Evolutionary conservation across 2,113 vertebrate genomes (phyloP), one percentile per base, ranked within the genome.

Genomic region (Otus sunia): DNA sequence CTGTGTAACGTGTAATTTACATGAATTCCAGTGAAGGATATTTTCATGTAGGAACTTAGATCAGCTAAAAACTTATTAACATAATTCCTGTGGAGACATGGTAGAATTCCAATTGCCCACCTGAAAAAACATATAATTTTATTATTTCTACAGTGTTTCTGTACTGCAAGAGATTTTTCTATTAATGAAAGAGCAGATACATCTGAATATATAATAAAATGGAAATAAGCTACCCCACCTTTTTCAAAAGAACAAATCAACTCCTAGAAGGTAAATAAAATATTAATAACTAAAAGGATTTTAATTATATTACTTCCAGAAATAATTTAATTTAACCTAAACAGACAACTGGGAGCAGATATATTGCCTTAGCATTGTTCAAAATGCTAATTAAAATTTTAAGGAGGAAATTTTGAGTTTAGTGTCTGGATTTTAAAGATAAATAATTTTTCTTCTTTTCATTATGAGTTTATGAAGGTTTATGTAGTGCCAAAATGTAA

Each of bases 241-340:
- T 91, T 90, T 96, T 95, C 79, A 93, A 94, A 96, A 97, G 52
- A 96, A 80, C 49, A 95, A 97, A 97, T 96, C 92, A 97, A 95
- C 56, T 26, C 85, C 75, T 92, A 62, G 37, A 89, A 88, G 92
- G 91, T 94, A 98, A 98, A 97, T 98, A 98, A 98, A 97, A 97
- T 98, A 98, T 98, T 98, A 96, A 98, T 98, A 98, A 90, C 96
- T 98, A 97, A 98, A 98, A 98, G 97, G 96, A 97, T 97, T 98
- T 96, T 98, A 98, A 98, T 98, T 97, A 96, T 96, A 96, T 98
- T 98, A 97, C 91, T 95, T 97, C 94, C 85, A 97, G 89, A 98
- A 97, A 98, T 98, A 98, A 98, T 97, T 98, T 97, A 97, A 98
- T 98, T 98, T 98, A 97, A 96, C 81, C 86, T 96, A 96, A 97